These are phyloP conservation scores for Cirrhinus mrigala DNA, from an alignment of 2,797 vertebrate species.

Conservation along the genomic window DNA sequence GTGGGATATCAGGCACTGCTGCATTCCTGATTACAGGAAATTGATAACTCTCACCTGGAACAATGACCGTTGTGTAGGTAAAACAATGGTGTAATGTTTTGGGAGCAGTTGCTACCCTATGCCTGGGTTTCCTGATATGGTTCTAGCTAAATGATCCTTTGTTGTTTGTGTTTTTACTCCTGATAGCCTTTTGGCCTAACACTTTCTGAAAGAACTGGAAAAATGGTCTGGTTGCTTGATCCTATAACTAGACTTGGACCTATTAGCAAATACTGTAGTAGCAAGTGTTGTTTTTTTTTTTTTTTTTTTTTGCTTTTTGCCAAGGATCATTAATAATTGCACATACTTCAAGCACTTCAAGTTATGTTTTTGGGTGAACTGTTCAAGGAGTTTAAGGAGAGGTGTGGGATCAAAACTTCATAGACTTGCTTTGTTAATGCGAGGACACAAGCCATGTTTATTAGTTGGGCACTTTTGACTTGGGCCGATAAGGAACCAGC, in stretches of 20 bases:
- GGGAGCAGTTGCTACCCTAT: neutral
- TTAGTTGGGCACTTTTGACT: neutral
- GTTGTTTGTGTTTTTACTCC: neutral
- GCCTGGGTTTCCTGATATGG: conserved; percentile 9
- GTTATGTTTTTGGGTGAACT: neutral
- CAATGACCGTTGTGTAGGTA: conserved; percentile 57
- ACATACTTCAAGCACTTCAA: neutral
- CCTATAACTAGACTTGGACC: neutral
- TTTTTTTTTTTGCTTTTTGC: neutral
- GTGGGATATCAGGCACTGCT: neutral
- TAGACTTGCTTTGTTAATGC: neutral
- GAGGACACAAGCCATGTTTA: neutral
- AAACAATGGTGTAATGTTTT: conserved; percentile 47
- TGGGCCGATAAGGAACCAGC: neutral
- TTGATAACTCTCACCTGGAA: conserved; percentile 50
- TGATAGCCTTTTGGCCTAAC: neutral
- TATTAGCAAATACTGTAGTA: neutral
- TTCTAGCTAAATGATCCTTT: neutral
- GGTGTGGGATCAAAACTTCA: neutral
- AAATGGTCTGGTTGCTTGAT: neutral
- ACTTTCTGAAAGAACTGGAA: neutral
- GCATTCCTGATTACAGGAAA: conserved; percentile 48
- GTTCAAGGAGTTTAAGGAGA: neutral
- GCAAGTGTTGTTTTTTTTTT: no score
- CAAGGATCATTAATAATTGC: neutral